These are phyloP conservation scores for Xyliphius kryptos DNA, from an alignment of 2,113 vertebrate genomes.

Conservation along the genomic window DNA sequence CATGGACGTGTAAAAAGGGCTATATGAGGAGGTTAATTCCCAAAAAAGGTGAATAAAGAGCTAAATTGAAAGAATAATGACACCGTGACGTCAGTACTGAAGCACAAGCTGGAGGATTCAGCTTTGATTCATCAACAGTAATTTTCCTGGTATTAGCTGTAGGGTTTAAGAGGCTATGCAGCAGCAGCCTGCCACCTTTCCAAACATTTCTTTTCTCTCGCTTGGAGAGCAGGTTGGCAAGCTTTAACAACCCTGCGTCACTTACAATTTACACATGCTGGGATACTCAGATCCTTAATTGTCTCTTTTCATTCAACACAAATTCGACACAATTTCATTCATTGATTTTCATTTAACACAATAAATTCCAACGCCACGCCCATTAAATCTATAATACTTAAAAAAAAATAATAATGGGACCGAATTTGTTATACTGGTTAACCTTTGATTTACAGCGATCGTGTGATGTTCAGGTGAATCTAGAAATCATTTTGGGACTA, in stretches of 20 bases:
- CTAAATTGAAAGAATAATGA: constrained; percentile 65
- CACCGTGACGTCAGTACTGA: constrained; percentile 45
- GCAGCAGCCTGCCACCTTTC: constrained; percentile 12
- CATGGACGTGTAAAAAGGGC: constrained; percentile 40
- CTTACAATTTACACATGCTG: constrained; percentile 20
- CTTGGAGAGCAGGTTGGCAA: constrained; percentile 1
- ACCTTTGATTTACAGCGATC: no score
- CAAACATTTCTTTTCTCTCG: not conserved
- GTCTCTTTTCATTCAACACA: not conserved
- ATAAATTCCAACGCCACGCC: not conserved
- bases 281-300: not conserved
- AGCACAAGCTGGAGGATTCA: constrained; percentile 47
- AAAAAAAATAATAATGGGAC: no score
- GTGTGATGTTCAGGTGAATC: no score
- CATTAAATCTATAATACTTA: no score
- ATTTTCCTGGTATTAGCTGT: constrained; percentile 55
- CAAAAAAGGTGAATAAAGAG: constrained; percentile 53
- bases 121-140: constrained; percentile 60
- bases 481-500: no score
- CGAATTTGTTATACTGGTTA: no score
- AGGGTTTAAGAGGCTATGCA: constrained; percentile 43
- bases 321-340: no score
- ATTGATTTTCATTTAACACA: not conserved
- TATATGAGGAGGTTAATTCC: constrained; percentile 54
- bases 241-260: constrained; percentile 1